A percentile compares a stretch with the other conserved stretches of the same genome.
Evolutionary conservation across 2,888 invertebrate genomes (phyloP).

Genomic region (Ophonus ardosiacus): DNA sequence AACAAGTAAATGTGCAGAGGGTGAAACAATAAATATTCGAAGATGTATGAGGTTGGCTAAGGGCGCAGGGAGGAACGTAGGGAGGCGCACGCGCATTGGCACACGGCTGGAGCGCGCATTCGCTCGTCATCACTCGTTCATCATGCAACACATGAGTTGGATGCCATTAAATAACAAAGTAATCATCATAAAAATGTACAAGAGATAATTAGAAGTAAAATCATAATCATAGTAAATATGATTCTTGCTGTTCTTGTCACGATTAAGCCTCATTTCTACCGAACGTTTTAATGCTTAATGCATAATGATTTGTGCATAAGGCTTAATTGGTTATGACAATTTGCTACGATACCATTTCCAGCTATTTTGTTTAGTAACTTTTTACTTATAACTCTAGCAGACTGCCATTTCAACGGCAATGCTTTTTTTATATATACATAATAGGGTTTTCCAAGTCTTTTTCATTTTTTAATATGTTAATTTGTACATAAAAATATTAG

Average conservation of each 20-base stretch:
- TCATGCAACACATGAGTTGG: constrained; percentile 55
- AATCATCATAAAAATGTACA: constrained; percentile 60
- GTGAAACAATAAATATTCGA: constrained; percentile 48
- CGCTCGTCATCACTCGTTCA: constrained; percentile 16
- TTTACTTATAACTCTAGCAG: no score
- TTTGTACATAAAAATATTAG: no score
- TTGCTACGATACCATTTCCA: no score
- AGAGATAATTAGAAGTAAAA: constrained; percentile 52
- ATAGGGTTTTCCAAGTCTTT: no score
- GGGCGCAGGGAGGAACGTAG: constrained; percentile 37
- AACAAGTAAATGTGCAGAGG: neutral
- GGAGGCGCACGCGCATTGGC: neutral
- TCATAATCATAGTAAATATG: constrained; percentile 44
- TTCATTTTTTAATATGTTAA: no score
- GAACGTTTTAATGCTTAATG: no score
- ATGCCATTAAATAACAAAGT: constrained; percentile 60
- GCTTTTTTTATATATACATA: no score
- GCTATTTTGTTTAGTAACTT: no score
- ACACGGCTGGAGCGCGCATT: constrained; percentile 15
- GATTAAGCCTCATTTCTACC: no score
- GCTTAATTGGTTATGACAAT: no score
- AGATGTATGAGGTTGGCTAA: constrained; percentile 29
- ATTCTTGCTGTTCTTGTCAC: constrained; percentile 33
- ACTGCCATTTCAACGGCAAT: no score
- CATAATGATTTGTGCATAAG: no score